phyloP scores from a whole-genome alignment of 1,140 invertebrate genomes.

The Saccostrea echinata region DNA sequence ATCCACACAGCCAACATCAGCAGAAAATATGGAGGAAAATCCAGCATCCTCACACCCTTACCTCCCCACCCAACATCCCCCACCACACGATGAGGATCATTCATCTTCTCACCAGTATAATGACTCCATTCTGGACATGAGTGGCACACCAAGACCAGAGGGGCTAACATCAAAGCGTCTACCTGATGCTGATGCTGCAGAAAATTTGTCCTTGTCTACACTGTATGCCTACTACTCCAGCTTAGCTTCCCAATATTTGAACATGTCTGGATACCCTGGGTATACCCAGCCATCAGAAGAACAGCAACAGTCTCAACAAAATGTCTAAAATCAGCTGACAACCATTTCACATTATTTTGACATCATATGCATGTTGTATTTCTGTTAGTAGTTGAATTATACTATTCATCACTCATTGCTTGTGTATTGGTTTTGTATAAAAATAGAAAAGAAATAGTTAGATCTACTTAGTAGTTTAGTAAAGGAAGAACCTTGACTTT shows the following conservation, averaged over 20 bases:
- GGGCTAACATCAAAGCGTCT: slow-evolving; percentile 29
- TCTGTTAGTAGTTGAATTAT: neutral
- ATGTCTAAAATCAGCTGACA: neutral
- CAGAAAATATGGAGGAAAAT: slow-evolving; percentile 14
- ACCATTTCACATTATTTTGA: neutral
- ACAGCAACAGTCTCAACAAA: slow-evolving; percentile 14
- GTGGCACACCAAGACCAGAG: neutral
- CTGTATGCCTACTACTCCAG: slow-evolving; percentile 52
- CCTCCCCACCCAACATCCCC: neutral
- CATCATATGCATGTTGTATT: neutral
- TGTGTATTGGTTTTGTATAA: no score
- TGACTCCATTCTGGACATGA: neutral
- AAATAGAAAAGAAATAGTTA: no score
- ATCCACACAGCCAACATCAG: neutral
- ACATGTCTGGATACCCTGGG: slow-evolving; percentile 2
- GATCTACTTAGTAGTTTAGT: no score
- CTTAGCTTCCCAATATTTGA: slow-evolving; percentile 48
- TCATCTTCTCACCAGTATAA: slow-evolving; percentile 2
- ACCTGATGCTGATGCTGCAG: slow-evolving; percentile 41
- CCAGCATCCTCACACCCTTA: neutral
- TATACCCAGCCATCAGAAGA: slow-evolving; percentile 8
- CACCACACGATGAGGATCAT: neutral
- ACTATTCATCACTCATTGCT: no score
- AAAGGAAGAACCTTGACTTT: no score
- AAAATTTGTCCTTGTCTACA: slow-evolving; percentile 52